phyloP scores from a whole-genome alignment of 1,140 invertebrate species.

The Vollenhovia emeryi region DNA sequence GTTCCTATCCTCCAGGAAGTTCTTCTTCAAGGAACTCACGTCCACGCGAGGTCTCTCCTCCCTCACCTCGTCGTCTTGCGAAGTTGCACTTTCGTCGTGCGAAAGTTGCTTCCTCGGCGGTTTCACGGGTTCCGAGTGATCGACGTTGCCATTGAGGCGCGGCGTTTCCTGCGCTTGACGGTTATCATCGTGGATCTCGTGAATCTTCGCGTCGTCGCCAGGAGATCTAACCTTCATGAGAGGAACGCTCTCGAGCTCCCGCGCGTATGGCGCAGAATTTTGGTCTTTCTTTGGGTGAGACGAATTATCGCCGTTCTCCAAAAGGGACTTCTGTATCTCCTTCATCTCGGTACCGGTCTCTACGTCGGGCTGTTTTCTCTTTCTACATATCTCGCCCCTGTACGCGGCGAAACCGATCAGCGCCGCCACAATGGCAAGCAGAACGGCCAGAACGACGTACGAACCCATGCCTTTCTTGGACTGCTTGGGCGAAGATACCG shows the following conservation, averaged over 20 bases:
- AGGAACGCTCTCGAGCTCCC: constrained; percentile 77
- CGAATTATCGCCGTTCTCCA: constrained; percentile 72
- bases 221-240: constrained; percentile 72
- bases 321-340: constrained; percentile 81
- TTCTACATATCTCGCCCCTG: constrained; percentile 82
- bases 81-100: constrained; percentile 1
- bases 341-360: constrained; percentile 83
- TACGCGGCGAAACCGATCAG: constrained; percentile 82
- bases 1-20: constrained; percentile 62
- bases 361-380: constrained; percentile 76
- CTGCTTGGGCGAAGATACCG: constrained; percentile 73
- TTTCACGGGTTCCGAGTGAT: constrained; percentile 78
- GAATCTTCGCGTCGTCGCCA: constrained; percentile 63
- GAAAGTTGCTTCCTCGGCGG: constrained; percentile 74
- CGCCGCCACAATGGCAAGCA: constrained; percentile 77
- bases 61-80: not conserved
- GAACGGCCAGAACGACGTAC: constrained; percentile 78
- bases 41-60: constrained; percentile 55
- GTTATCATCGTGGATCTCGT: constrained; percentile 40
- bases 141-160: constrained; percentile 44
- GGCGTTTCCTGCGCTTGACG: constrained; percentile 43
- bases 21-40: constrained; percentile 64
- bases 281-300: constrained; percentile 70
- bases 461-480: constrained; percentile 83
- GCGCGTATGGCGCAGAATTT: constrained; percentile 77